Evolutionary conservation across 2,797 vertebrate species (phyloP), one percentile per base, ranked within the genome.

Genomic region (Mormyrops boulengeri): DNA sequence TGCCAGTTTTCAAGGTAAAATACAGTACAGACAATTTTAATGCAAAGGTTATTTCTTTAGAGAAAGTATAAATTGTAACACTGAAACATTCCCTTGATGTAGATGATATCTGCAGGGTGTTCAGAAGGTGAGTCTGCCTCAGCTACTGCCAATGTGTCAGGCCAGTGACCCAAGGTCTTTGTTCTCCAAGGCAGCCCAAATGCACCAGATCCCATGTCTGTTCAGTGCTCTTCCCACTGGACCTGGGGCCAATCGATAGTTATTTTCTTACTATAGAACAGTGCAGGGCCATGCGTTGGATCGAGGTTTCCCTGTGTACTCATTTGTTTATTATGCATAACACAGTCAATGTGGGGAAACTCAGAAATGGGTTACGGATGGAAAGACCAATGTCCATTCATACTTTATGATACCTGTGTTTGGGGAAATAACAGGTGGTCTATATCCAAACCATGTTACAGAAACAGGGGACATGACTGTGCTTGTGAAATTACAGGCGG

Each of bases 241-340:
- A 87, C 17, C 73, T 80, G 73, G 41, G 80, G 80, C 84, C 53
- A 90, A 87, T 90, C 90, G 89, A 89, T 90, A 87, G 49, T 86
- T 90, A 89, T 90, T 90, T 90, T 87, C 90, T 88, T 22, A 41
- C 19, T 53, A 87, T 66, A 89, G 80, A 89, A 87, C 44, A 52
- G 49, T 85, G 82, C 55, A 60, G 12, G 60, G 50, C 47, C 41
- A 14, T 22, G 62, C 52, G 62, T 26, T 30, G 84, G 84, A 52
- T 89, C 53, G 57, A 84, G 82, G 62, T 50, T 89, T 52, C 49
- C 69, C 26, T 85, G 90, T 30, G 87, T 77, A 86, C 88, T 77
- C 86, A 87, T 85, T 90, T 85, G 86, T 88, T 80, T 84, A 60
- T 85, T 84, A 90, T 90, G 60, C 47, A 38, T 49, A 77, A 77